Evolutionary conservation across 2,888 invertebrate genomes (phyloP).

Genomic region (Spodoptera exigua): DNA sequence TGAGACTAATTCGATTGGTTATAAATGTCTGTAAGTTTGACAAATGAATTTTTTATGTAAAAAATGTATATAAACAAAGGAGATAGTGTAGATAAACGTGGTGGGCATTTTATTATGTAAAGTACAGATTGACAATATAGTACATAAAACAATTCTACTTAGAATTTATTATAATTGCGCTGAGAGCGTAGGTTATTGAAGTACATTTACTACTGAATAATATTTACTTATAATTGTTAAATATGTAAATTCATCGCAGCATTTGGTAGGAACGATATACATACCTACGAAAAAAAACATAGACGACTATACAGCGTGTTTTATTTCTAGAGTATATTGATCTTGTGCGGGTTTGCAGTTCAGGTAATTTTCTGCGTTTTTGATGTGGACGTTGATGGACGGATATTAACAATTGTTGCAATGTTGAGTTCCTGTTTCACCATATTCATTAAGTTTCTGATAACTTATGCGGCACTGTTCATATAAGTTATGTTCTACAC

Average conservation of each 20-base stretch:
- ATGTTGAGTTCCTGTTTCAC: too few species aligned
- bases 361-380: too few species aligned
- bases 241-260: constrained; percentile 23
- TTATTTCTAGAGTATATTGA: constrained; percentile 30
- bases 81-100: constrained; percentile 41
- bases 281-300: too few species aligned
- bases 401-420: too few species aligned
- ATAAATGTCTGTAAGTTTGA: constrained; percentile 4
- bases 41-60: constrained; percentile 16
- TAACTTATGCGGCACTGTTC: too few species aligned
- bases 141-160: constrained; percentile 48
- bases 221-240: constrained; percentile 14
- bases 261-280: constrained; percentile 27
- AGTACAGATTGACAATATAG: constrained; percentile 62
- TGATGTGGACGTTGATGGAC: too few species aligned
- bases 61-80: constrained; percentile 21
- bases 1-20: constrained; percentile 17
- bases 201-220: constrained; percentile 46
- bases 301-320: constrained; percentile 24
- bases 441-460: too few species aligned
- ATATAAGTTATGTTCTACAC: too few species aligned
- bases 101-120: constrained; percentile 47
- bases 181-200: constrained; percentile 45
- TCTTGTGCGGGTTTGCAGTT: too few species aligned
- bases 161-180: constrained; percentile 45